phyloP scores from a whole-genome alignment of 2,888 invertebrate genomes.

The Drosophila ezoana region DNA sequence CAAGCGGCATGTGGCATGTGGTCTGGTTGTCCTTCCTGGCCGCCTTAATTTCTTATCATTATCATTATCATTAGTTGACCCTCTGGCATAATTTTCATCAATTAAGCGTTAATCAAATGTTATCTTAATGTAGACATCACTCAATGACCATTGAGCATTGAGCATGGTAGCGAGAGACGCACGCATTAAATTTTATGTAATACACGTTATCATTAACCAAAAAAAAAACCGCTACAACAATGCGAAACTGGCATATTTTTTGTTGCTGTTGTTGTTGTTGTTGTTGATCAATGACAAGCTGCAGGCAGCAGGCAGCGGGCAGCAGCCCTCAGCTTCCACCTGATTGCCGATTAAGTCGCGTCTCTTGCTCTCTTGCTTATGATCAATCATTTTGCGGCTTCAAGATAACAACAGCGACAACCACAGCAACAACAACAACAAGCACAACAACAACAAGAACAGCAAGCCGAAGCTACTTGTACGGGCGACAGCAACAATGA shows the following conservation, averaged over 20 bases:
- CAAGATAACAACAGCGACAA: constrained; percentile 69
- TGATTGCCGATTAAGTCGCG: constrained; percentile 54
- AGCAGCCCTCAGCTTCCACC: constrained; percentile 39
- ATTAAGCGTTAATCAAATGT: constrained; percentile 69
- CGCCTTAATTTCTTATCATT: constrained; percentile 55
- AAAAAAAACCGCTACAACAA: constrained; percentile 15
- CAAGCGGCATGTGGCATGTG: background rate
- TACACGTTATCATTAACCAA: constrained; percentile 59
- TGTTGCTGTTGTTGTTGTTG: constrained; percentile 23
- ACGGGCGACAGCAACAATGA: constrained; percentile 67
- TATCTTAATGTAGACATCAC: constrained; percentile 75
- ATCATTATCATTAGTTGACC: constrained; percentile 58
- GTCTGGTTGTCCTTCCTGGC: constrained; percentile 55
- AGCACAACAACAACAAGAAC: constrained; percentile 8
- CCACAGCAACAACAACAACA: constrained; percentile 58
- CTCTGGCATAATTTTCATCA: constrained; percentile 66
- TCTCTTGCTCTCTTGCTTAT: constrained; percentile 55
- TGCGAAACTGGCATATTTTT: constrained; percentile 30
- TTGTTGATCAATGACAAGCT: constrained; percentile 64
- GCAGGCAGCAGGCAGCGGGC: constrained; percentile 19
- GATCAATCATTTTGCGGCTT: constrained; percentile 72
- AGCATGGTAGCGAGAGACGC: constrained; percentile 19
- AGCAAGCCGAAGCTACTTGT: constrained; percentile 55
- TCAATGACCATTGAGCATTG: constrained; percentile 42
- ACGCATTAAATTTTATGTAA: constrained; percentile 70